Percentiles rank a stretch among this genome's conserved stretches.
These are phyloP conservation scores for Syngnathus acus DNA, from an alignment of 2,797 vertebrate genomes.

Conservation along the genomic window DNA sequence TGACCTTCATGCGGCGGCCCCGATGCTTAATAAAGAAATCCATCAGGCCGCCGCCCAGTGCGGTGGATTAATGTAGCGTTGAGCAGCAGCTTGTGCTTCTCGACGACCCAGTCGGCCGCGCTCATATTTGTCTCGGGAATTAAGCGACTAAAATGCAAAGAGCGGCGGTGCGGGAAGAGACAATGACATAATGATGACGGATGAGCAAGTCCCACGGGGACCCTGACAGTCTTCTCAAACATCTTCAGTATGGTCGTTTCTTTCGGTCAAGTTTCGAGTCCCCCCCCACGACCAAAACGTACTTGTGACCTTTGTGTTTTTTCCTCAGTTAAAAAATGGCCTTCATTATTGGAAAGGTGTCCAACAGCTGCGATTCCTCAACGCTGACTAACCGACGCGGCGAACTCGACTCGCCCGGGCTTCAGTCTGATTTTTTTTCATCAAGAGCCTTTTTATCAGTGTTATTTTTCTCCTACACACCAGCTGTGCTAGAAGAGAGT, in stretches of 20 bases:
- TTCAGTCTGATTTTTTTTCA: neutral
- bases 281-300: neutral
- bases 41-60: conserved; percentile 4
- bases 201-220: conserved; percentile 13
- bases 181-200: conserved; percentile 17
- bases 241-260: neutral
- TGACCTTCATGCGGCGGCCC: neutral
- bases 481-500: neutral
- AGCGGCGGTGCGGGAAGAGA: neutral
- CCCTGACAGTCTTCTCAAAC: conserved; percentile 38
- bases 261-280: neutral
- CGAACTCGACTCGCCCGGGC: conserved; percentile 38
- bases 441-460: conserved; percentile 16
- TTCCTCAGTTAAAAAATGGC: conserved; percentile 15
- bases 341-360: conserved; percentile 58
- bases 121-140: conserved; percentile 10
- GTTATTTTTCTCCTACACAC: conserved; percentile 25
- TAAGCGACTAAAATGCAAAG: conserved; percentile 8
- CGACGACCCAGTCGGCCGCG: neutral
- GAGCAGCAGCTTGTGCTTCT: neutral
- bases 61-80: neutral
- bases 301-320: conserved; percentile 29
- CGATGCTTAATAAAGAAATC: conserved; percentile 8
- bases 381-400: conserved; percentile 43
- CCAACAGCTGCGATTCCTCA: conserved; percentile 60